These are phyloP conservation scores for Riparia riparia DNA, from an alignment of 2,113 vertebrate genomes.

Conservation along the genomic window DNA sequence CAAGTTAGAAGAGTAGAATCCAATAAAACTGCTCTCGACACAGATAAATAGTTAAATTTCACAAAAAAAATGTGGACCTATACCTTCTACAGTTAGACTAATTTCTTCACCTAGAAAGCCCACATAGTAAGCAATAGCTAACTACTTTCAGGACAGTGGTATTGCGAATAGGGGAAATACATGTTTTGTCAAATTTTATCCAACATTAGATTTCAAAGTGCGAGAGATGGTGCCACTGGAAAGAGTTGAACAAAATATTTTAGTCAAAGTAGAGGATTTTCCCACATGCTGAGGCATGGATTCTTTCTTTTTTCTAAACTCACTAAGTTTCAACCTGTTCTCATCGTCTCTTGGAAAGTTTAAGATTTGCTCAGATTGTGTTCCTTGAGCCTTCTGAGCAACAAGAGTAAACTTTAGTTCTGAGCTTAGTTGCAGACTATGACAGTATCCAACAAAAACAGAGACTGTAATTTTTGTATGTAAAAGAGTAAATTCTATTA, in stretches of 20 bases:
- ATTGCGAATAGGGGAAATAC: not conserved
- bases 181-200: not conserved
- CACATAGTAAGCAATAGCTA: not conserved
- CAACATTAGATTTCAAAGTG: not conserved
- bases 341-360: not conserved
- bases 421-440: slow-evolving; percentile 9
- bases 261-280: not conserved
- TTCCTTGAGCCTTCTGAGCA: not conserved
- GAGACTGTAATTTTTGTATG: slow-evolving; percentile 20
- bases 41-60: not conserved
- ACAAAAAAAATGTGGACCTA: not conserved
- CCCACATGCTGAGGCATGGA: not conserved
- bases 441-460: slow-evolving; percentile 22
- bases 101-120: not conserved
- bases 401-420: not conserved
- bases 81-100: not conserved
- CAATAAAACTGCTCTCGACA: not conserved
- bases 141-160: not conserved
- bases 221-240: not conserved
- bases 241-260: not conserved
- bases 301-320: not conserved
- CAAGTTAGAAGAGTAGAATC: not conserved
- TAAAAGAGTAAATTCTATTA: slow-evolving; percentile 24
- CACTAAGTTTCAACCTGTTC: not conserved
- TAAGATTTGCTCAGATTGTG: not conserved